Percentiles rank a stretch among this genome's conserved stretches.
phyloP scores from a whole-genome alignment of 2,797 vertebrate genomes.

The Cetoscarus ocellatus region DNA sequence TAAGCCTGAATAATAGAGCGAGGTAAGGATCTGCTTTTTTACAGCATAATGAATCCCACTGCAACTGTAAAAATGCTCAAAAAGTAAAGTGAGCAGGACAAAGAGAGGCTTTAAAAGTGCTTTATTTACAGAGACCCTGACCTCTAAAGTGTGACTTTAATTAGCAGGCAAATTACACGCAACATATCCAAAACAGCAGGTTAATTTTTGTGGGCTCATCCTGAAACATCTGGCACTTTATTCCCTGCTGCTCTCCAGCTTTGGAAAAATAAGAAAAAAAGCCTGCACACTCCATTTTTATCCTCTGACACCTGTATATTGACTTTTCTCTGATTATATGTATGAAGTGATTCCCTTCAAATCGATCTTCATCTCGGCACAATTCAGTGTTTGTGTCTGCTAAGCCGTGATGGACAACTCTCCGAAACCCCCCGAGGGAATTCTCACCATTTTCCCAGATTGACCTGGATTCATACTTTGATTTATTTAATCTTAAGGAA shows the following conservation, averaged over 20 bases:
- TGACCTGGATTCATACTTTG: constrained; percentile 25
- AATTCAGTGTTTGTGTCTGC: constrained; percentile 1
- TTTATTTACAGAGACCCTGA: constrained; percentile 34
- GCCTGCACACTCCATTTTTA: constrained; percentile 6
- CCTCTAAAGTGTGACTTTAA: constrained; percentile 39
- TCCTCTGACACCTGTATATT: constrained; percentile 8
- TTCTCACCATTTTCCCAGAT: constrained; percentile 10
- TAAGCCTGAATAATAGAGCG: constrained; percentile 81
- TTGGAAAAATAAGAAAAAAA: not conserved
- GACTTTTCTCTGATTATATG: constrained; percentile 14
- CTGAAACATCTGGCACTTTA: constrained; percentile 55
- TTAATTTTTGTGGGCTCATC: constrained; percentile 46
- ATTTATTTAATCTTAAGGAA: constrained; percentile 31
- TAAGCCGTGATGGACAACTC: not conserved
- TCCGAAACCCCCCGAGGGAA: not conserved
- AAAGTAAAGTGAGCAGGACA: constrained; percentile 46
- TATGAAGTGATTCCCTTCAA: constrained; percentile 13
- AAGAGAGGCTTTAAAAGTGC: constrained; percentile 27
- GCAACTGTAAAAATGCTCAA: constrained; percentile 59
- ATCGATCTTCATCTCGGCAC: constrained; percentile 2
- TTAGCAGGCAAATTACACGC: constrained; percentile 34
- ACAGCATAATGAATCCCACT: constrained; percentile 74
- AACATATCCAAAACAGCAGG: constrained; percentile 35
- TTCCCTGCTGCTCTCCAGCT: constrained; percentile 9
- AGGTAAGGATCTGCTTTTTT: constrained; percentile 68